Evolutionary conservation across 2,888 invertebrate species (phyloP), one percentile per base, ranked within the genome.

Genomic region (Aproaerema taeniolella): DNA sequence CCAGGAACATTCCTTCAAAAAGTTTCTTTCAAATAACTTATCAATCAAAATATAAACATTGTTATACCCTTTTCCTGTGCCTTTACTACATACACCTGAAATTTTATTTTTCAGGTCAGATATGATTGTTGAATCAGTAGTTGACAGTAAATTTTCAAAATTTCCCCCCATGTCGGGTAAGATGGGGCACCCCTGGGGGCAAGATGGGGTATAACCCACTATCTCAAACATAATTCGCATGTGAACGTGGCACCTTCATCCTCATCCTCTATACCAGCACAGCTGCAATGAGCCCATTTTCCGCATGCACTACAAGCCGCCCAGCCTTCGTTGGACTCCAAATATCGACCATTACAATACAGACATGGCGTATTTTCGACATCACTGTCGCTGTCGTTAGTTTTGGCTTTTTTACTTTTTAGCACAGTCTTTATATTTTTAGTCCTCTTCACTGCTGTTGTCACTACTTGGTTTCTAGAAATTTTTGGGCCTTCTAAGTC

Each of bases 261-360:
- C 16, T 54, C 45, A 30, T 55, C 51, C 10, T 53, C 50, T 31
- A 52, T 38, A 8, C 55, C 51, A 36, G 56, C 50, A 46, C 52
- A 55, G 33, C 39, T 38, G 41, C 50, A 49, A 35, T 55, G 49
- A 16, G 53, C 49, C 48, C 52, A 55, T 35, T 47, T 47, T 8
- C 41, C 40, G 37, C 53, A 55, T 11, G 17, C 31, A 12, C 45
- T 31, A 46, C 56, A 52, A 14, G 47, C 41, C 17, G 39, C 47
- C 47, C 53, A 56, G n/a, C 57, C 52, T 51, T 54, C 54, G 34
- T 41, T 49, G 12, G 54, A 55, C 13, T 48, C 47, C 16, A 50
- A 52, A 43, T 56, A 58, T 16, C 25, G 34, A 13, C 47, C 46
- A 13, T 32, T 33, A 30, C 55, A 55, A 28, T 41, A 55, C 16